Base-by-base conservation (phyloP, 2,113 vertebrate genomes). In the Gnathonemus longibarbis region DNA sequence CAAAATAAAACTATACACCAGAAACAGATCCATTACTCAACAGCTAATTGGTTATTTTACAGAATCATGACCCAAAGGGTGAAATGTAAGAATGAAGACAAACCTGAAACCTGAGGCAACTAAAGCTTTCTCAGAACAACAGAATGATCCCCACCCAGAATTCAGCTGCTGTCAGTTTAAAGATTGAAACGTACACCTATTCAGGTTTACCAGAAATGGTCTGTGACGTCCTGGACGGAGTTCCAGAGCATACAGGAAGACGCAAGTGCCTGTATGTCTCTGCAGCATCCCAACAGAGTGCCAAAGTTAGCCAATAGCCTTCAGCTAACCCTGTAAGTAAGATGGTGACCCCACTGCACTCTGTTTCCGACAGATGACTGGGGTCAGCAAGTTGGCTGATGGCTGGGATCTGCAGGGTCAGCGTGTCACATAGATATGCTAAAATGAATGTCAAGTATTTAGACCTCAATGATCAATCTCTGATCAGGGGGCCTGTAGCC, bases 21-120 rank as follows among this genome's bases (percentile, higher is more conserved):
- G 83, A 91, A 91, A 90, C 90, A 90, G 91, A 90, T 53, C 84
- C 5, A 52, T 58, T 77, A 45, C 85, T 42, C 52, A 13, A 88
- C 84, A 89, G 66, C 17, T 80, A 80, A 17, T 17, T 35, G 31
- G 70, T 15, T 19, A 80, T 80, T 80, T 80, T 19, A 80, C 17
- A 42, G 74, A 80, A 80, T 80, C 74, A 80, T 80, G 11, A 80
- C 35, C 31, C 74, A 80, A 80, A 42, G 45, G 9, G 5, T 50
- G 13, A 9, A n/a, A 39, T 50, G 24, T 5, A 85, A 35, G 10
- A 50, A 19, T 89, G 48, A 89, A 49, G 50, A 39, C 39, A 0
- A 88, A 46, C 5, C 24, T 8, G 74, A 80, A 80, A 42, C 74
- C 31, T 42, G 31, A 80, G 74, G 17, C 17, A 48, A 53, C 49